phyloP scores from a whole-genome alignment of 1,140 invertebrate genomes.

The Brachionus rotundiformis region DNA sequence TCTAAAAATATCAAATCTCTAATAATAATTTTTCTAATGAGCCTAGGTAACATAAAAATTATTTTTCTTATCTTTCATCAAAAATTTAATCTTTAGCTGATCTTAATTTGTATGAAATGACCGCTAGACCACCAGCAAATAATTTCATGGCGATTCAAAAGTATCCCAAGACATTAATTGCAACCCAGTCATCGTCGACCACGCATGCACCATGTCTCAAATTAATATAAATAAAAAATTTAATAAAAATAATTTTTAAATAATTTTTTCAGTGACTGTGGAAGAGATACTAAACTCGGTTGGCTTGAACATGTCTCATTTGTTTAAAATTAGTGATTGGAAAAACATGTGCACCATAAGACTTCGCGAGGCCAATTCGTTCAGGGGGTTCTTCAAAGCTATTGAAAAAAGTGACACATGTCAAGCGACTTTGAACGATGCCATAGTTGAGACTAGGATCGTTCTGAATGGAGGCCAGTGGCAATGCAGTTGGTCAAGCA shows the following conservation, averaged over 20 bases:
- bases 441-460: conserved; percentile 13
- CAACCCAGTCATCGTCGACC: background rate
- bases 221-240: background rate
- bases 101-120: background rate
- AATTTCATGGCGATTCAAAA: background rate
- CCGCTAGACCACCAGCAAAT: background rate
- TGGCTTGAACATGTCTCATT: background rate
- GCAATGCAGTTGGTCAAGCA: conserved; percentile 26
- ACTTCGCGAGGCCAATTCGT: background rate
- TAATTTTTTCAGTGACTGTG: background rate
- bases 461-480: background rate
- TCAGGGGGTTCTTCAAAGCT: background rate
- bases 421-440: conserved; percentile 1
- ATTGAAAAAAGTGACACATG: background rate
- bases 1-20: background rate
- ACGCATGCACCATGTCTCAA: background rate
- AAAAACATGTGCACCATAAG: background rate
- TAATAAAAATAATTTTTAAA: background rate
- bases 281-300: conserved; percentile 6
- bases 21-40: background rate
- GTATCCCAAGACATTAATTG: background rate
- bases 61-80: too few species aligned
- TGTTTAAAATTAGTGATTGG: conserved; percentile 12
- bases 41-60: background rate
- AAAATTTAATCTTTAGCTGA: background rate